Conservation (phyloP, 2,797 vertebrate genomes). For the Cyprinella venusta region DNA sequence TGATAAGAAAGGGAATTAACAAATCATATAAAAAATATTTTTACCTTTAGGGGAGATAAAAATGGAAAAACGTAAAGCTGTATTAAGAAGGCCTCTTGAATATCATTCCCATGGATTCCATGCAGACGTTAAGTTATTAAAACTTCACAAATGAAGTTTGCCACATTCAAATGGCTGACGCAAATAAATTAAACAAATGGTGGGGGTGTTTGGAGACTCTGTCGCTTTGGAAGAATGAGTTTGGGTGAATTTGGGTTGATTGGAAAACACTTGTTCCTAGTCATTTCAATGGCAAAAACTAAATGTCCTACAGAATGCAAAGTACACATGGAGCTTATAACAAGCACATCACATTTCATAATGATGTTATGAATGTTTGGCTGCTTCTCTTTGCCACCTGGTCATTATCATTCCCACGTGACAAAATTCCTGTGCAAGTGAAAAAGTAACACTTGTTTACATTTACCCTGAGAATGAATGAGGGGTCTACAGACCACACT, state of each 20-base stretch:
- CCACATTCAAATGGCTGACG: constrained; percentile 8
- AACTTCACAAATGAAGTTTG: constrained; percentile 44
- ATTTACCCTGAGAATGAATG: constrained; percentile 42
- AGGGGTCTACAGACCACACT: constrained; percentile 14
- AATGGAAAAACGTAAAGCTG: constrained; percentile 11
- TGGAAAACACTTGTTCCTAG: too few relatives aligned
- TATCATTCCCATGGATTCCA: constrained; percentile 47
- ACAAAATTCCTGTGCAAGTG: constrained; percentile 10
- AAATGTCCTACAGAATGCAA: background rate
- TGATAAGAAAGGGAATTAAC: background rate
- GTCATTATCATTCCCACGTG: background rate
- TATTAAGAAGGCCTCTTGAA: constrained; percentile 3
- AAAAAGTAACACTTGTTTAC: constrained; percentile 6
- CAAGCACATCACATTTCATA: background rate
- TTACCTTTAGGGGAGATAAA: background rate
- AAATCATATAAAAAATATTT: background rate
- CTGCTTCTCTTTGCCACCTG: background rate
- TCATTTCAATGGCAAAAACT: too few relatives aligned
- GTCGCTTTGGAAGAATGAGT: background rate
- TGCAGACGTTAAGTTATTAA: constrained; percentile 37
- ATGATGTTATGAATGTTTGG: background rate
- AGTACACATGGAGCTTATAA: background rate
- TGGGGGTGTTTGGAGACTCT: background rate
- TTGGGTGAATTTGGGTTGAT: too few relatives aligned
- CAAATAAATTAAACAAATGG: constrained; percentile 34